Base-by-base conservation (phyloP, 2,888 invertebrate species). In the Agrochola macilenta region DNA sequence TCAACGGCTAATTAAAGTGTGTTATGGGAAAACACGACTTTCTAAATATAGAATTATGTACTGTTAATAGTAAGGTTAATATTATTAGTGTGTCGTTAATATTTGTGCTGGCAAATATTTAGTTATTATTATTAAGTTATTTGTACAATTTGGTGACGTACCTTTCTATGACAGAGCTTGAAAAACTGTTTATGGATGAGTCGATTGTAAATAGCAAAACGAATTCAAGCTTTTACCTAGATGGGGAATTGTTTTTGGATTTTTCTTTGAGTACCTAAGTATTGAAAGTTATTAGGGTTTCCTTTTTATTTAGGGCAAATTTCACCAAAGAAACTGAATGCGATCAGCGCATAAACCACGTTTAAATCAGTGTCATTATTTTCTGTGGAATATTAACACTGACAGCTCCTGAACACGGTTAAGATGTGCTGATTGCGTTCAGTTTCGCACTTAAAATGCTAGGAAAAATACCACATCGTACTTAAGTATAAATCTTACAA, bases 31-130 rank as follows among this genome's bases (percentile, higher is more conserved):
- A 35, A 23, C 73, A 78, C 69, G 81, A 70, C n/a, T 69, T 35
- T 78, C 73, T 81, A 78, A 78, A 81, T 61, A 61, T 65, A 69
- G 65, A 73, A 63, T 46, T 26, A 57, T 65, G 49, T 43, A 77
- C 81, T 81, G 71, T 78, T 83, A 54, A 69, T 54, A 58, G 17
- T 43, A 39, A 49, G 20, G 52, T 64, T 30, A 63, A 61, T 61
- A 23, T 1, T 58, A 58, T n/a, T 35, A 46, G 66, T 69, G 11
- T 35, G 26, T 17, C 14, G 68, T 71, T 58, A 71, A 43, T 64
- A 71, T 74, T 73, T 52, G 35, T 49, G n/a, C 39, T 60, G 17
- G 68, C 35, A 79, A 84, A 69, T 71, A 74, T 82, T 60, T n/a
- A 60, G n/a, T n/a, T n/a, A n/a, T n/a, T n/a, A n/a, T n/a, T n/a